Percentiles rank a stretch among this genome's conserved stretches.
phyloP scores from a whole-genome alignment of 2,797 vertebrate species.

The Glyptemys insculpta region DNA sequence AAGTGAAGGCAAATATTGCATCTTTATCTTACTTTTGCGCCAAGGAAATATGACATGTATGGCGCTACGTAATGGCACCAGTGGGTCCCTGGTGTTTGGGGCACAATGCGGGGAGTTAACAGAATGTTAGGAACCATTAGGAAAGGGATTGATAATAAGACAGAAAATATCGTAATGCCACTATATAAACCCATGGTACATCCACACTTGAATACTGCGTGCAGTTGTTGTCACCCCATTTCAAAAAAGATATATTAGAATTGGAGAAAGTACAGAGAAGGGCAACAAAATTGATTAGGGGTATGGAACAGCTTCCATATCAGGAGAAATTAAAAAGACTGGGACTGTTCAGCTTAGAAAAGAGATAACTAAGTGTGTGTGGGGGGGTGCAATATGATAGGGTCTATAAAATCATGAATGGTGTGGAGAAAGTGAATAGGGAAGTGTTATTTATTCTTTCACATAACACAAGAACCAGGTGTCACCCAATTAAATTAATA shows the following conservation, averaged over 20 bases:
- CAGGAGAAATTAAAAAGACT: background rate
- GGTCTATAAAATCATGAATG: background rate
- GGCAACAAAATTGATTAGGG: background rate
- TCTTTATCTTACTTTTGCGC: background rate
- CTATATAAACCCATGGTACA: too few species aligned
- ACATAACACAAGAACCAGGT: background rate
- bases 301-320: background rate
- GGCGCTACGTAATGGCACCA: background rate
- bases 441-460: background rate
- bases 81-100: accelerated
- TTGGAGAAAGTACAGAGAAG: background rate
- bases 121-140: too few species aligned
- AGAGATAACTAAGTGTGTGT: background rate
- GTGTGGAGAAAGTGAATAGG: background rate
- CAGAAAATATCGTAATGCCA: too few species aligned
- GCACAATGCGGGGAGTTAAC: accelerated
- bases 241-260: background rate
- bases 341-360: background rate
- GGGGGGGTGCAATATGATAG: background rate
- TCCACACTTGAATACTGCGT: background rate
- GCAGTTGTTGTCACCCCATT: background rate
- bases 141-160: too few species aligned
- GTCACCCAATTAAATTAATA: background rate
- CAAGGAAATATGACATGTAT: background rate
- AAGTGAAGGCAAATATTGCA: background rate